Base-by-base conservation (phyloP, 2,888 invertebrate genomes). In the Crepidodera aurea region DNA sequence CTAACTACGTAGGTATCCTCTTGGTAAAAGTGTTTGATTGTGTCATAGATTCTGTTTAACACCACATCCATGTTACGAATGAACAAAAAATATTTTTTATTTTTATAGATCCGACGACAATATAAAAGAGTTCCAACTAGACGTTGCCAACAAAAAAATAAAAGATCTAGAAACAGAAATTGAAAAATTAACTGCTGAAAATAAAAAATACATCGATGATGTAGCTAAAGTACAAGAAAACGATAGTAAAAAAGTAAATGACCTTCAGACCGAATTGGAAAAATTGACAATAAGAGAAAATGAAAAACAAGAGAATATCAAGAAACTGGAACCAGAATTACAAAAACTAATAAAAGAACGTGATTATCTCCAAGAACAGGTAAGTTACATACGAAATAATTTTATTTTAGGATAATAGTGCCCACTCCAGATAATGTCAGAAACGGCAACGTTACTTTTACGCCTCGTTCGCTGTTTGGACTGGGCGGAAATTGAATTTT, bases 121-220 rank as follows among this genome's bases (percentile, higher is more conserved):
- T 51, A 55, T 74, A 8, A 70, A 69, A 37, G 63, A 70, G 18
- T 72, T 73, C 44, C 71, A 75, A 60, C 51, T 75, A 34, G 72
- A 75, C 12, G 55, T 68, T 1, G 72, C 71, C 7, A 73, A 73
- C 29, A 72, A 73, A 32, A 75, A 73, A 63, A 66, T 74, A 4
- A 64, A 65, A 57, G 69, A 73, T 15, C 60, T 76, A 12, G 72
- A 75, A 60, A 22, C 18, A 4, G 46, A 29, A 12, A n/a, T 66
- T 6, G 37, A 64, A 40, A 56, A 64, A 32, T 27, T 69, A 37
- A 12, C 3, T 5, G 51, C 32, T n/a, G 8, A 37, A 15, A 40
- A 40, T 15, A 22, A 42, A 27, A 16, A 4, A 22, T 22, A 3
- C 3, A 12, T 22, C 7, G 8, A 22, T n/a, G 12, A 44, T 5